Base-by-base conservation (phyloP, 2,888 invertebrate genomes). In the Aleiodes testaceus region DNA sequence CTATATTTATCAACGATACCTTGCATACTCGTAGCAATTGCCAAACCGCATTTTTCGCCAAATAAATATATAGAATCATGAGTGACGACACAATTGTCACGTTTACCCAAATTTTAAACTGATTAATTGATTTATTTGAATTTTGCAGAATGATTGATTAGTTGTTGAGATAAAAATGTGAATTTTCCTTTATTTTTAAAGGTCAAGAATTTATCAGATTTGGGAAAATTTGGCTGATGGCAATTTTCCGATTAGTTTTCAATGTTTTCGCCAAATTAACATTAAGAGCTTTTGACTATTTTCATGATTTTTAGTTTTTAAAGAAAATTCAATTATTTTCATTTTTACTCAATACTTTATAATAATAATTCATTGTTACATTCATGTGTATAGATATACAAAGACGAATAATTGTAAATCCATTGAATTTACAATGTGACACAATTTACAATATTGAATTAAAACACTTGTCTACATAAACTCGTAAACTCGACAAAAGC, bases 1-100 rank as follows among this genome's bases (percentile, higher is more conserved):
- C 78, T 84, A 84, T 81, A 84, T 83, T 84, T 84, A 83, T 73
- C 82, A 72, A 70, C 76, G 72, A 69, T 75, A 75, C 64, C 36
- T n/a, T 77, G 79, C 78, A 79, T 77, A 80, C 79, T 83, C 81
- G 53, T 82, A 79, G 74, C 72, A 71, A 77, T 74, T 82, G 79
- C 82, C 79, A 74, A 78, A 75, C 72, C 72, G 68, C 72, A 79
- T 76, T 79, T 80, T 80, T 78, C 79, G 74, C 66, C 47, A 70
- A 66, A 45, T n/a, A 50, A 50, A 70, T 53, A 55, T 70, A 71
- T 72, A 73, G 20, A 22, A 26, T n/a, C 12, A 30, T 20, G 30
- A 22, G 22, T 53, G 53, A 53, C 53, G 53, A 30, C 53, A 53
- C 53, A 53, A 53, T 53, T 53, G 53, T 53, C 53, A 53, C 53